Base-by-base conservation (phyloP, 1,140 invertebrate species). In the Danaus melanippus region DNA sequence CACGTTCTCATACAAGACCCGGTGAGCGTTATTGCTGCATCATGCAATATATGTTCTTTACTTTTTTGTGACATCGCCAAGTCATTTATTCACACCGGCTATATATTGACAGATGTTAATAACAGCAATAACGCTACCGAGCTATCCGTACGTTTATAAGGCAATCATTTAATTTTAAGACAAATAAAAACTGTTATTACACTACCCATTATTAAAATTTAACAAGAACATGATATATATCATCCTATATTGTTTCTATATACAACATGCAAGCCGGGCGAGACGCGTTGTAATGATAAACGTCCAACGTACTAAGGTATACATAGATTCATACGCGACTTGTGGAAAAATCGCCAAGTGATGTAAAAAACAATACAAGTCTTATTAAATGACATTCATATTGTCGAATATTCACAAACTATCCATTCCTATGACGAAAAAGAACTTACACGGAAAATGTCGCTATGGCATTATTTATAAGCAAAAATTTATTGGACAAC, bases 261-360 rank as follows among this genome's bases (percentile, higher is more conserved):
- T 86, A 84, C 79, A 84, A 80, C 76, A 80, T 79, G 78, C 74
- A 76, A 77, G 71, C 71, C 69, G 74, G 82, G 83, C 83, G 84
- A 86, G 80, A 86, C 67, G 67, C 71, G 59, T 69, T 67, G 66
- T 71, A 74, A 78, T 32, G 4, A 71, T 76, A 68, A 71, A 75
- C 69, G 74, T 78, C 77, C 78, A 72, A 81, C 71, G 66, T 68
- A 66, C 64, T 67, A 64, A 73, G 69, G 72, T 47, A 61, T 84
- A 80, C 80, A 86, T 84, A 79, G 79, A 83, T 74, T 76, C 47
- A 67, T 71, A 67, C 68, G 48, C 80, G 80, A 71, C 66, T 59
- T 61, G 53, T 47, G 53, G 54, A 71, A 68, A 71, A 71, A 69
- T 67, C 63, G 11, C 40, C 47, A 49, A 49, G n/a, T 39, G 21